Evolutionary conservation across 2,113 vertebrate species (phyloP).

Genomic region (Coturnix japonica): DNA sequence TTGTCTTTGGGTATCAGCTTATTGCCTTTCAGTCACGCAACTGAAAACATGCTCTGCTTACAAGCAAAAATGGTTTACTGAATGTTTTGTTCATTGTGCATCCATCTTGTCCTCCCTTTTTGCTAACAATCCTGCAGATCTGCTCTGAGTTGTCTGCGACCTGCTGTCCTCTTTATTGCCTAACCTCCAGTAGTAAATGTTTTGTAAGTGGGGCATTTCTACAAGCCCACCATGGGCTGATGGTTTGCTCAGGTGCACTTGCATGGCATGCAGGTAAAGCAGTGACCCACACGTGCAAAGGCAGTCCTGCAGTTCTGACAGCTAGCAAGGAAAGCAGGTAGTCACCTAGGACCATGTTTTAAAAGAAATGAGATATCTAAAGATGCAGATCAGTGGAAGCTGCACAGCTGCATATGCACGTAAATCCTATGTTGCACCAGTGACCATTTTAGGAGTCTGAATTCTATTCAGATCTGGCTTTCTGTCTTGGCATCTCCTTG

Average conservation of each 20-base stretch:
- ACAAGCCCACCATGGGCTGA: background rate
- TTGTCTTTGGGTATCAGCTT: background rate
- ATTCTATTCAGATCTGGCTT: background rate
- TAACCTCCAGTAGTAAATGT: background rate
- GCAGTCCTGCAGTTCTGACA: background rate
- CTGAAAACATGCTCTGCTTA: background rate
- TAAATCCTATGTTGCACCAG: background rate
- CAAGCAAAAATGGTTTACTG: background rate
- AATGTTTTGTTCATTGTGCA: background rate
- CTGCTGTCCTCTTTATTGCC: background rate
- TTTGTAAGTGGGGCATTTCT: background rate
- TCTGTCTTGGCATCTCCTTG: background rate
- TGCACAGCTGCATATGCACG: background rate
- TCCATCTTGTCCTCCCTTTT: background rate
- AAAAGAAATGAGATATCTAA: background rate
- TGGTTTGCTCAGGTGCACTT: fast-evolving
- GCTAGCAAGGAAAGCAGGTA: background rate
- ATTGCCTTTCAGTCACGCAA: background rate
- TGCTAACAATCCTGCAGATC: background rate
- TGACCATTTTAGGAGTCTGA: background rate
- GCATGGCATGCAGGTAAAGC: fast-evolving
- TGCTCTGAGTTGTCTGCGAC: background rate
- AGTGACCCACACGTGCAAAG: fast-evolving
- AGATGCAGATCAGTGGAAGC: background rate
- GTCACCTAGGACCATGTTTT: background rate